A percentile compares a stretch with the other conserved stretches of the same genome.
These are phyloP conservation scores for Drosophila sp. DNA, from an alignment of 1,140 invertebrate species.

Conservation along the genomic window DNA sequence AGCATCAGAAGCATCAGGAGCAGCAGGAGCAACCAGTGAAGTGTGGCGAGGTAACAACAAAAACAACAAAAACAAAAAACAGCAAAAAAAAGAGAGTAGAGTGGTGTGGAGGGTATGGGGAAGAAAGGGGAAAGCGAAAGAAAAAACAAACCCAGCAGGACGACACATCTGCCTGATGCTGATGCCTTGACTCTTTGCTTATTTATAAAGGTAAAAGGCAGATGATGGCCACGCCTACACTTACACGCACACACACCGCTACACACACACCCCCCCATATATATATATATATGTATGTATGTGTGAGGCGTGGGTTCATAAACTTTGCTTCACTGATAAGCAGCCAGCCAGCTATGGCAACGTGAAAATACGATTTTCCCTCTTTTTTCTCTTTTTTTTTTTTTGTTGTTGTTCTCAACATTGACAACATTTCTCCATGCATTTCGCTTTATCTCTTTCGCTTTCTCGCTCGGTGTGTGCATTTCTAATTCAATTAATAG, in stretches of 20 bases:
- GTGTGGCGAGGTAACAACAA: constrained; percentile 29
- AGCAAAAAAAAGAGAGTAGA: background rate
- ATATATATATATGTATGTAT: background rate
- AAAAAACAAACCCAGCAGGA: constrained; percentile 12
- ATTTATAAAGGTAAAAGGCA: constrained; percentile 14
- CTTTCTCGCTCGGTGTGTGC: constrained; percentile 5
- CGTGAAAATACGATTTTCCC: constrained; percentile 16
- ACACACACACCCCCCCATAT: background rate
- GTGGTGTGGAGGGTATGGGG: too few relatives aligned
- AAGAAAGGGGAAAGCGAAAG: background rate
- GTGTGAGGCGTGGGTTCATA: constrained; percentile 9
- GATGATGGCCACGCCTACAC: constrained; percentile 3
- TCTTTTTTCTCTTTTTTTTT: background rate
- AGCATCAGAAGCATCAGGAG: constrained; percentile 31
- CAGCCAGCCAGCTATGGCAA: constrained; percentile 25
- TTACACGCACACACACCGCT: background rate
- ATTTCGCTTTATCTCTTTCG: background rate
- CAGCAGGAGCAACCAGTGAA: constrained; percentile 21
- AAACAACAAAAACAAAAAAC: constrained; percentile 14
- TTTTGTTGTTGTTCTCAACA: background rate
- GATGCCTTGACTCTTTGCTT: constrained; percentile 22
- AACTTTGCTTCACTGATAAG: constrained; percentile 16
- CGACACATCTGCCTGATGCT: constrained; percentile 18
- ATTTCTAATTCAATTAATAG: constrained; percentile 57
- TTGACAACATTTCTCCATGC: constrained; percentile 31